phyloP scores from a whole-genome alignment of 1,140 invertebrate genomes.

The Heterodera schachtii region DNA sequence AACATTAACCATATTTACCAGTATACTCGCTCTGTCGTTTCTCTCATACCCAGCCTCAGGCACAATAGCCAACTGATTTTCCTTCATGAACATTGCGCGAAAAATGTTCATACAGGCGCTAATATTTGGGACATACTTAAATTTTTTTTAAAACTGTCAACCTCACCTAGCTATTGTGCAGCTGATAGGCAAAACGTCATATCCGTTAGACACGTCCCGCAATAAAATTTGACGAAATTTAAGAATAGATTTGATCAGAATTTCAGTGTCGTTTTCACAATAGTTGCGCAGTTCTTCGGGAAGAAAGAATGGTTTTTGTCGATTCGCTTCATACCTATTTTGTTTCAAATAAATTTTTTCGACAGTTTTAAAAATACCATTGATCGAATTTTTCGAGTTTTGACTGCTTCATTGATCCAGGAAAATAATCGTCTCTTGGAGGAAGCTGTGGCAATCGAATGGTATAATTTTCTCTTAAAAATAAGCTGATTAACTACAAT shows the following conservation, averaged over 20 bases:
- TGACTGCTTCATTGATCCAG: neutral
- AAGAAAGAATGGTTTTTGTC: neutral
- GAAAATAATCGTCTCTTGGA: neutral
- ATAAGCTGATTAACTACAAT: too few species aligned
- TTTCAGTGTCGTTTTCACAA: slow-evolving; percentile 13
- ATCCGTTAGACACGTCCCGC: neutral
- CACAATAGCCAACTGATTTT: slow-evolving; percentile 5
- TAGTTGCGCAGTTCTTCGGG: neutral
- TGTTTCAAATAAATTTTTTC: too few species aligned
- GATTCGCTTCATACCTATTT: neutral
- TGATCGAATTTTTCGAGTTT: neutral
- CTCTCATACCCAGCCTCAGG: slow-evolving; percentile 14
- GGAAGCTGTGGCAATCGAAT: neutral
- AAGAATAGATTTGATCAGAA: neutral
- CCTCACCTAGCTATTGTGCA: neutral
- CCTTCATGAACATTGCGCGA: slow-evolving; percentile 7
- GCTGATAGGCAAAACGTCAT: neutral
- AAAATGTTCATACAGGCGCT: slow-evolving; percentile 12
- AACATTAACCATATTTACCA: neutral
- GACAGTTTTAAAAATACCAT: neutral
- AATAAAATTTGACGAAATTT: neutral
- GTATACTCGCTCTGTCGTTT: neutral
- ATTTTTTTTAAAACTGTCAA: too few species aligned
- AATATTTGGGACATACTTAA: too few species aligned
- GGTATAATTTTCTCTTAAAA: neutral